Conservation (phyloP, 2,797 vertebrate species). For the Chiloscyllium punctatum region DNA sequence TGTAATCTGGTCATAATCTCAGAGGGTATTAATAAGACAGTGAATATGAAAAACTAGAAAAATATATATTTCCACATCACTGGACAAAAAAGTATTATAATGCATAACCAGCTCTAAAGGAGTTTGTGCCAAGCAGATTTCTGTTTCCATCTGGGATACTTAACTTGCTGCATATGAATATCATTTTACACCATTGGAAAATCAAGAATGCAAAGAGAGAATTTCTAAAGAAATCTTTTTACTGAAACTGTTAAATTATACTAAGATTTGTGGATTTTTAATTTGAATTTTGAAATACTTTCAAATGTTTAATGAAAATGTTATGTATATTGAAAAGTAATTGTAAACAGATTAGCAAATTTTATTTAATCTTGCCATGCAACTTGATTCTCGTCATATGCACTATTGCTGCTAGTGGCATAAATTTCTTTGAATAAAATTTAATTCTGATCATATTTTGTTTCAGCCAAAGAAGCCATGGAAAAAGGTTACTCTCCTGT, state of each 20-base stretch:
- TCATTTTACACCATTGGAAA: constrained; percentile 41
- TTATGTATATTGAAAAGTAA: constrained; percentile 27
- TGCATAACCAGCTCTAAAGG: not conserved
- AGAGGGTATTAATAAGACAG: not conserved
- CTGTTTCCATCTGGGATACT: not conserved
- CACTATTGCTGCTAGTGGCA: constrained; percentile 10
- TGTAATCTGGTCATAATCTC: not conserved
- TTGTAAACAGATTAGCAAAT: not conserved
- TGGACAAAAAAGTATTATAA: not conserved
- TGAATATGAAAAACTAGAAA: not conserved
- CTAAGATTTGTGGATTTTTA: constrained; percentile 44
- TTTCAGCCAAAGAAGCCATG: constrained; percentile 86
- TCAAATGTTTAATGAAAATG: not conserved
- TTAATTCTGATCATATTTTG: constrained; percentile 35
- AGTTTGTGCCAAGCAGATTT: not conserved
- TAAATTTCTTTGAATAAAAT: constrained; percentile 30
- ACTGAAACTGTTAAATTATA: constrained; percentile 44
- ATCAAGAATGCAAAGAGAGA: constrained; percentile 49
- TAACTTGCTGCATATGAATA: not conserved
- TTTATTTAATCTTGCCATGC: not conserved
- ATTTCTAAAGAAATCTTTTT: constrained; percentile 47
- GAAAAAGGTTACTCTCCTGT: constrained; percentile 73
- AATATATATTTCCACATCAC: not conserved
- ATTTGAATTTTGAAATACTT: constrained; percentile 45
- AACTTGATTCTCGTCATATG: not conserved